Percentiles rank a stretch among this genome's conserved stretches.
phyloP scores from a whole-genome alignment of 2,888 invertebrate genomes.

The Phaedon cochleariae region DNA sequence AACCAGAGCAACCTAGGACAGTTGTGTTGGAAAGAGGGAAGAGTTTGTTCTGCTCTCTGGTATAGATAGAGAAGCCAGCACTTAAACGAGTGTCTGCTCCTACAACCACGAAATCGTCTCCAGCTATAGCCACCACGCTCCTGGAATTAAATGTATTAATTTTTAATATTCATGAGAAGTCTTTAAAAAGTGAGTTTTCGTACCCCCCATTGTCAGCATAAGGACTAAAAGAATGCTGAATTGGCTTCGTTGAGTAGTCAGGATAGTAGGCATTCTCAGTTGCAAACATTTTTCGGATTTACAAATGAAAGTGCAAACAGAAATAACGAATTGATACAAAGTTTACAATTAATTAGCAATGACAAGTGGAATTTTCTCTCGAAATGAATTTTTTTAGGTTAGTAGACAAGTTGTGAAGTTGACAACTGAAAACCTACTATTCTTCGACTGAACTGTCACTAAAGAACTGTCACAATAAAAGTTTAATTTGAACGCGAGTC shows the following conservation, averaged over 20 bases:
- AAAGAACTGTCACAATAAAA: no score
- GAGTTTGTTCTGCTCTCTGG: slow-evolving; percentile 87
- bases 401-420: no score
- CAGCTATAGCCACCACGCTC: slow-evolving; percentile 94
- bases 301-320: not conserved
- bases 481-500: no score
- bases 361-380: slow-evolving; percentile 31
- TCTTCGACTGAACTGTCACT: no score
- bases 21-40: slow-evolving; percentile 83
- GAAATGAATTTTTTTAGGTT: no score
- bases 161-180: slow-evolving; percentile 9
- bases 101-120: slow-evolving; percentile 93
- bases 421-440: no score
- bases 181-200: slow-evolving; percentile 41
- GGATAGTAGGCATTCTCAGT: slow-evolving; percentile 48
- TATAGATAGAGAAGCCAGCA: slow-evolving; percentile 89
- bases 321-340: not conserved
- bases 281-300: slow-evolving; percentile 10
- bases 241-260: slow-evolving; percentile 55
- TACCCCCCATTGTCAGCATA: slow-evolving; percentile 85
- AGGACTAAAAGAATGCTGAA: slow-evolving; percentile 69
- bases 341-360: not conserved
- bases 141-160: slow-evolving; percentile 65
- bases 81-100: slow-evolving; percentile 95
- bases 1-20: slow-evolving; percentile 93